Percentiles rank a stretch among this genome's conserved stretches.
phyloP scores from a whole-genome alignment of 2,888 invertebrate species.

The Agrochola circellaris region DNA sequence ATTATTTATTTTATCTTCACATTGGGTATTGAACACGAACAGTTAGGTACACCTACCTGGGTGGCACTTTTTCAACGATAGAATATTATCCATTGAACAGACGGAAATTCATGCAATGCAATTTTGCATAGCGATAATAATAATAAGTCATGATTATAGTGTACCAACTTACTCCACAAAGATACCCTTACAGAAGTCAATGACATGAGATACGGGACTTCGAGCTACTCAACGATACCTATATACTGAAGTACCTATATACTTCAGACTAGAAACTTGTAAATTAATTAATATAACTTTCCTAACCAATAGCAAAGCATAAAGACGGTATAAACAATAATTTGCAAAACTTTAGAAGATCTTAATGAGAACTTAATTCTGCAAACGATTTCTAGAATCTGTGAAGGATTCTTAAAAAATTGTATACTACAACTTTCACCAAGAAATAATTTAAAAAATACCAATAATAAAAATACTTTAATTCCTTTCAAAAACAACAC shows the following conservation, averaged over 20 bases:
- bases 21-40: no score
- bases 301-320: not conserved
- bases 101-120: not conserved
- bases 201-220: not conserved
- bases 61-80: not conserved
- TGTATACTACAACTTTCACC: not conserved
- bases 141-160: not conserved
- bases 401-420: not conserved
- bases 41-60: no score
- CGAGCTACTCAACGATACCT: not conserved
- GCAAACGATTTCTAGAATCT: not conserved
- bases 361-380: not conserved
- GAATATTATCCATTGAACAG: not conserved
- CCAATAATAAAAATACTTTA: not conserved
- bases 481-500: slow-evolving; percentile 35
- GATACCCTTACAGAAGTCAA: not conserved
- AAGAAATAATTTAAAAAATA: not conserved
- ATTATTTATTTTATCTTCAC: not conserved
- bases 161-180: not conserved
- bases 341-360: not conserved
- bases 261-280: not conserved
- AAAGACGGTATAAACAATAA: not conserved
- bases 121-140: not conserved
- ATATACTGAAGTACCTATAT: not conserved
- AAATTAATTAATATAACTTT: not conserved